Base-by-base conservation (phyloP, 2,113 vertebrate species). In the Psammodynastes pulverulentus region DNA sequence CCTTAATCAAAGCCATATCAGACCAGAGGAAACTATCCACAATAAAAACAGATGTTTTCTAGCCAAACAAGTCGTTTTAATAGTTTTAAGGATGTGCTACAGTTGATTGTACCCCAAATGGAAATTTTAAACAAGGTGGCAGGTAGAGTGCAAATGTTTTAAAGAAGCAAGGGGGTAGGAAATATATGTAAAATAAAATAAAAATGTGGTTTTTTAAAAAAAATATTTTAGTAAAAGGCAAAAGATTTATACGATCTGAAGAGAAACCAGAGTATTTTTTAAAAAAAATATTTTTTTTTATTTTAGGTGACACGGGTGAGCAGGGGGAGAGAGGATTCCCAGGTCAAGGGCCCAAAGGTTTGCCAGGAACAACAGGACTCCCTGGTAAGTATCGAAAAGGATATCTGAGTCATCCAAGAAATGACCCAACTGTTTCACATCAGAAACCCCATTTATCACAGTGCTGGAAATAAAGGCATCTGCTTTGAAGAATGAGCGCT, bases 281-380 rank as follows among this genome's bases (percentile, higher is more conserved):
- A n/a, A n/a, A n/a, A n/a, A n/a, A n/a, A n/a, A n/a, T n/a, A n/a
- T n/a, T n/a, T n/a, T n/a, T 91, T 95, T 92, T 79, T 93, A 5
- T 89, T 95, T 92, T 96, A 99, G 99, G 99, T 98, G 99, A 99
- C 95, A 92, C 98, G 95, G 99, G 99, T 95, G 99, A 99, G 97
- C 98, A 97, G 94, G 99, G 99, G 34, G 98, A 98, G 34, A 98
- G 98, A 97, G 99, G 99, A 52, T 97, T 98, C 58, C 98, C 98
- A 90, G 97, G 97, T 88, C 97, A 99, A 97, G 99, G 99, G 93
- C 95, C 97, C 7, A 99, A 99, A 97, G 99, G 99, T 93, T 95
- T 98, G 88, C 98, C 98, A 6, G 99, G 99, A 96, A 96, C 98
- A 88, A 97, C 97, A 90, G 99, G 99, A 92, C 98, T 99, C 90